Evolutionary conservation across 2,113 vertebrate species (phyloP), one percentile per base, ranked within the genome.

Genomic region (Semicossyphus pulcher): DNA sequence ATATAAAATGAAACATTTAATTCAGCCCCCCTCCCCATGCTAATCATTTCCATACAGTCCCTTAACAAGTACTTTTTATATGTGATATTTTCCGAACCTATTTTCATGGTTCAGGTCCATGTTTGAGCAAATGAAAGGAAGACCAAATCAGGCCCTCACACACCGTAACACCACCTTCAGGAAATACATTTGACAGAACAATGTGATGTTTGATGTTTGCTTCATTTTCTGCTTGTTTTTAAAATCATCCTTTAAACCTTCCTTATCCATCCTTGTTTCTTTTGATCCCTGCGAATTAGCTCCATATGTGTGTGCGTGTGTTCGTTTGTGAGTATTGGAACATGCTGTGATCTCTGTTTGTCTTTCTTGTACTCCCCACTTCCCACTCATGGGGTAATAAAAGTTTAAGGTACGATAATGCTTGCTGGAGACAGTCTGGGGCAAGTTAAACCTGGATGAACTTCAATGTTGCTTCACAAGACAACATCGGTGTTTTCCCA

Each of bases 321-420:
- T 56, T 37, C 36, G 61, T 29, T 53, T 53, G 56, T 11, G 76
- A 44, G 59, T 62, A 16, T 39, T 28, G 53, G 57, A 77, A 5
- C 44, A 59, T 16, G 56, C 69, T 78, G 63, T 79, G 77, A 58
- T 81, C 54, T 86, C 23, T 82, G 81, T 81, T 78, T 80, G 79
- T 71, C 54, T 52, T 73, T 60, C 28, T 47, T 72, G 56, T 68
- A 64, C 73, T 66, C 64, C 70, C 67, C 37, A 37, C 56, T 78
- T 78, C 74, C 71, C 78, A 51, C 21, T 72, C 36, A 10, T 34
- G 34, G 70, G 63, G 60, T 69, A 52, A 69, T 78, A 75, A 78
- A 82, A 69, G 57, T 56, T 47, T 11, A 53, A 78, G 70, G 52
- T 58, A 23, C 34, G 61, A 16, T 34, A 44, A 51, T 44, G 64